These are phyloP conservation scores for Gymnosoma rotundatum DNA, from an alignment of 2,888 invertebrate species.

Conservation along the genomic window DNA sequence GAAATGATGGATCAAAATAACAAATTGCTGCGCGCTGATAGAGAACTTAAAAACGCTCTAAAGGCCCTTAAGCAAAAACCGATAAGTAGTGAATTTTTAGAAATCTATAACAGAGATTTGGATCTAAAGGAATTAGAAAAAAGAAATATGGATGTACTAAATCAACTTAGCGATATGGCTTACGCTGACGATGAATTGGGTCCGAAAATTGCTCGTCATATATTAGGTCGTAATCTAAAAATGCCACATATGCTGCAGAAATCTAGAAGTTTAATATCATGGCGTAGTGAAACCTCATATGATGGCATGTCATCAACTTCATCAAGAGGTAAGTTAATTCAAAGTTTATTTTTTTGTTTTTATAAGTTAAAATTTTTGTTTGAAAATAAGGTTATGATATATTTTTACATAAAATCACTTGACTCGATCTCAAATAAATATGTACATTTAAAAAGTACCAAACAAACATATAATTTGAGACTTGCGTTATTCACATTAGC, in stretches of 20 bases:
- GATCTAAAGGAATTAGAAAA: conserved; percentile 84
- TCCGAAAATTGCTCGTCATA: conserved; percentile 76
- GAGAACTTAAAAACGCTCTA: conserved; percentile 78
- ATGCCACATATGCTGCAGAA: conserved; percentile 78
- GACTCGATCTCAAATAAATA: too few relatives aligned
- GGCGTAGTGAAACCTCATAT: conserved; percentile 76
- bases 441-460: too few relatives aligned
- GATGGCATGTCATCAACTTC: conserved; percentile 71
- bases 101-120: conserved; percentile 82
- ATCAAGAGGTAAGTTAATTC: conserved; percentile 73
- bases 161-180: conserved; percentile 84
- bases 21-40: conserved; percentile 80
- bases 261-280: conserved; percentile 75
- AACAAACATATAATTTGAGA: too few relatives aligned
- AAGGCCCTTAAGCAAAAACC: conserved; percentile 76
- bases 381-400: neutral
- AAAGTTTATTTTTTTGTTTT: too few relatives aligned
- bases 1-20: conserved; percentile 80
- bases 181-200: conserved; percentile 76
- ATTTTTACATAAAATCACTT: too few relatives aligned
- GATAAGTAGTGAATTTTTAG: conserved; percentile 76
- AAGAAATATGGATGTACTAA: conserved; percentile 84
- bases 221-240: conserved; percentile 79
- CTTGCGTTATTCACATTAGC: too few relatives aligned
- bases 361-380: too few relatives aligned